Evolutionary conservation across 2,797 vertebrate species (phyloP), one percentile per base, ranked within the genome.

Genomic region (Hyperoplus lanceolatus): DNA sequence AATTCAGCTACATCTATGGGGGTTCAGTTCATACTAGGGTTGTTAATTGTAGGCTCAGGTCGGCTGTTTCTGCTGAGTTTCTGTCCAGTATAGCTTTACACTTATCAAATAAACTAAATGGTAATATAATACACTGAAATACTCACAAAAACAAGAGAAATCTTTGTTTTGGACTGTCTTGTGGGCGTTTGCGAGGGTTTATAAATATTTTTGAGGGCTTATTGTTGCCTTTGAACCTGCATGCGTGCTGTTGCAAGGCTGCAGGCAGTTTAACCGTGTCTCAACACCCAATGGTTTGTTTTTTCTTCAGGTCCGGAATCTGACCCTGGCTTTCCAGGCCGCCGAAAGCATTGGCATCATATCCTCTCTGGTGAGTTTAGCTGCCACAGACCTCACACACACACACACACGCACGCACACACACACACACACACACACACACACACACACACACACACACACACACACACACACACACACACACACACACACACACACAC

Each of bases 301-400:
- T 92, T 86, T 87, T 62, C 74, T 82, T 48, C 91, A 98, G 97
- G 96, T 96, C 82, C 96, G 96, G 82, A 99, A 99, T 94, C 96
- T 99, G 87, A 96, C 96, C 71, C 86, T 99, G 90, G 98, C 98
- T 49, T 99, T 99, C 93, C 97, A 98, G 94, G 98, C 98, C 3
- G 98, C 98, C 1, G 97, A 98, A 95, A 99, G 97, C 73, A 95
- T 99, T 29, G 98, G 98, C 87, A 98, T 99, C 93, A 98, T 97
- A 91, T 93, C 98, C 61, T 97, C 97, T 78, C 93, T 99, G 96
- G 98, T 99, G 90, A 97, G 98, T 95, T 48, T 49, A 82, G 29
- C 73, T 74, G 63, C 61, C 55, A 50, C 70, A 61, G 70, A 79
- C 78, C 69, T 69, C 76, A 53, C 75, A 75, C 39, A 65, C 68